phyloP scores from a whole-genome alignment of 2,888 invertebrate species.

The Sicus ferrugineus region DNA sequence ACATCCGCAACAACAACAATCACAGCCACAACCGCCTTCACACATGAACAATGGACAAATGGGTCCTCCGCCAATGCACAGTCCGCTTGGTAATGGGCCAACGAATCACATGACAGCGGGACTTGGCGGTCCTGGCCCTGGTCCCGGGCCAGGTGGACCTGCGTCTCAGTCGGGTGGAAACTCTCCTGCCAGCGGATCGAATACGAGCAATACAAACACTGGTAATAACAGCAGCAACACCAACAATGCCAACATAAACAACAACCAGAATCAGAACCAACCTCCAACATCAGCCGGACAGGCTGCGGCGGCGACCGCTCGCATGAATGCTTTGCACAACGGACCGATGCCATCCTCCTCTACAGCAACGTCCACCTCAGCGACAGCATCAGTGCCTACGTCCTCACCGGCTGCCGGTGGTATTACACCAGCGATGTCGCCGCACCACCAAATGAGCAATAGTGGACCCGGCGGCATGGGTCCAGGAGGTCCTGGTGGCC shows the following conservation, averaged over 20 bases:
- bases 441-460: constrained; percentile 56
- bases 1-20: constrained; percentile 47
- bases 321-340: constrained; percentile 64
- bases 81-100: constrained; percentile 73
- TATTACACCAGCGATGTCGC: constrained; percentile 66
- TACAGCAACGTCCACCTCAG: constrained; percentile 49
- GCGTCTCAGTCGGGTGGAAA: constrained; percentile 51
- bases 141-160: constrained; percentile 54
- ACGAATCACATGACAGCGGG: constrained; percentile 66
- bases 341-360: constrained; percentile 67
- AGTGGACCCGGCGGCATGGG: constrained; percentile 39
- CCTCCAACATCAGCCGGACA: constrained; percentile 53
- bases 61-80: constrained; percentile 81
- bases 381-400: constrained; percentile 59
- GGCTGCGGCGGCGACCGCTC: constrained; percentile 47
- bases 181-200: constrained; percentile 52
- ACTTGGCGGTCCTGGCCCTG: constrained; percentile 57
- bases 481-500: constrained; percentile 50
- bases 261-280: constrained; percentile 59
- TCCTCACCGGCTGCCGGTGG: constrained; percentile 56
- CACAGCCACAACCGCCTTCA: constrained; percentile 51
- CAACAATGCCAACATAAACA: constrained; percentile 43
- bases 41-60: constrained; percentile 76
- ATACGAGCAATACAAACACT: constrained; percentile 48
- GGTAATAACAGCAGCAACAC: constrained; percentile 42